Base-by-base conservation (phyloP, 2,797 vertebrate genomes). In the Thripadectes ignobilis region DNA sequence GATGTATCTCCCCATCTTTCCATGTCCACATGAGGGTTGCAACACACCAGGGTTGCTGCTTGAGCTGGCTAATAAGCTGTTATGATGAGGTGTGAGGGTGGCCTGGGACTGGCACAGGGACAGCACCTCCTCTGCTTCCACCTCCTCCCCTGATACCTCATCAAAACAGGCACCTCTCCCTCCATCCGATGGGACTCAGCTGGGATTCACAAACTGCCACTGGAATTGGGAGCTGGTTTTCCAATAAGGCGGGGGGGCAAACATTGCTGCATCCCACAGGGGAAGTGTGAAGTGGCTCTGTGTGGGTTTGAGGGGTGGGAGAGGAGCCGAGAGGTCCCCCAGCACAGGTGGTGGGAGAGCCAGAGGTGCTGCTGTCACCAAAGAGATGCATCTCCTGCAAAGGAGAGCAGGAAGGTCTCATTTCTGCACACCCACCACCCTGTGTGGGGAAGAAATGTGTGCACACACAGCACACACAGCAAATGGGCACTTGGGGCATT, bases 81-180 rank as follows among this genome's bases (percentile, higher is more conserved):
- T 58, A 24, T 76, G 77, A 92, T 79, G 89, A 94, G 55, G 71
- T 92, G 84, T 85, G 77, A 92, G 54, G 62, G 66, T 92, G 54
- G 27, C 88, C 69, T 17, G 14, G 65, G 61, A 38, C 30, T 65
- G 46, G 34, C 73, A 78, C 22, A 22, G 4, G 43, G 46, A 69
- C 83, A 95, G 18, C 69, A 59, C 32, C 80, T 92, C 76, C 69
- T 54, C 75, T 34, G 32, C 43, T 71, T 72, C 62, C 61, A 83
- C 59, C 59, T 82, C 71, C 46, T 92, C 52, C 43, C 41, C 39
- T 20, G 67, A 58, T 59, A 26, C 10, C 43, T 54, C 39, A 8
- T 6, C 27, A 66, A 81, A 82, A 38, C 20, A 82, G 45, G 65
- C 8, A 11, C 16, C 30, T 10, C 19, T 49, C 27, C 74, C 27